These are phyloP conservation scores for Sinocyclocheilus grahami DNA, from an alignment of 2,113 vertebrate genomes.

Conservation along the genomic window DNA sequence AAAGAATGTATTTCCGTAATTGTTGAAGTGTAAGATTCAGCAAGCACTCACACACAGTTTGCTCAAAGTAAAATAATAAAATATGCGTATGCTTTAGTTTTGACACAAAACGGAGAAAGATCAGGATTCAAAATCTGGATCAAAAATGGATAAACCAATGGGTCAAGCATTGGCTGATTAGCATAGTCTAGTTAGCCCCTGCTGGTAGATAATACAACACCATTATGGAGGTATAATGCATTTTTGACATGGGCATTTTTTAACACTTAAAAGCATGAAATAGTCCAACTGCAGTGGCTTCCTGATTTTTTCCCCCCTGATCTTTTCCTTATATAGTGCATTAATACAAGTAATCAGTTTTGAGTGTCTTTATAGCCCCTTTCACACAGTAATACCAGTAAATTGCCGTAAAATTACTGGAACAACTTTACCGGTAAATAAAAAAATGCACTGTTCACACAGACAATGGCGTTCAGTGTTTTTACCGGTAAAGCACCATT, in stretches of 20 bases:
- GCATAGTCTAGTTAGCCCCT: neutral
- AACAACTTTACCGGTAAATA: too few species aligned
- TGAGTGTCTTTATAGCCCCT: too few species aligned
- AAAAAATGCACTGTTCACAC: too few species aligned
- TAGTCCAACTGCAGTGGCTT: too few species aligned
- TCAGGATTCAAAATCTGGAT: neutral
- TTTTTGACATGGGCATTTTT: neutral
- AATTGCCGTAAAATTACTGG: too few species aligned
- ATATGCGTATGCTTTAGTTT: neutral
- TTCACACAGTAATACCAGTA: too few species aligned
- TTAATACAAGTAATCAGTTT: too few species aligned
- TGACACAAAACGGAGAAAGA: neutral
- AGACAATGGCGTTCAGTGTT: too few species aligned
- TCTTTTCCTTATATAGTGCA: too few species aligned
- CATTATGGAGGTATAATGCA: neutral
- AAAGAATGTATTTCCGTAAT: slow-evolving; percentile 67
- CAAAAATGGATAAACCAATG: neutral
- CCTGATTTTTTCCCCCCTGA: too few species aligned
- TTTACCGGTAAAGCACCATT: too few species aligned
- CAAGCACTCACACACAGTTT: neutral
- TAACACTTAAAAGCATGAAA: too few species aligned
- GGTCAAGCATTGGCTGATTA: neutral
- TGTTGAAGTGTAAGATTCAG: neutral
- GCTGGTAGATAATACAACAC: neutral
- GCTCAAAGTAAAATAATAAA: neutral